Base-by-base conservation (phyloP, 2,888 invertebrate genomes). In the Netelia fuscicornis region DNA sequence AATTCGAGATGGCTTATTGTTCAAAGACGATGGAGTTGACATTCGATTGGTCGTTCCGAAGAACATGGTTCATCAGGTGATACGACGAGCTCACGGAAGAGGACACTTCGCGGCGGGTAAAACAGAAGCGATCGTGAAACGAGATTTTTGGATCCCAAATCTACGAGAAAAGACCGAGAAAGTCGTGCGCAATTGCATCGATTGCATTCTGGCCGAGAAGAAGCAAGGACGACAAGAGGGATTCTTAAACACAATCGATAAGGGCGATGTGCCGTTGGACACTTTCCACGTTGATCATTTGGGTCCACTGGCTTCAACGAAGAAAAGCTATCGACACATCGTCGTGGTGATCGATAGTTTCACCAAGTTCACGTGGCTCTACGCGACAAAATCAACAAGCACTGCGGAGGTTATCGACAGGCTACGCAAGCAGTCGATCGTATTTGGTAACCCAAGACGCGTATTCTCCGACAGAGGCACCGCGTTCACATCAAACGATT, bases 141-240 rank as follows among this genome's bases (percentile, higher is more conserved):
- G 58, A 44, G 81, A 87, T 5, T 86, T 75, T 58, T 87, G 81
- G 83, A 75, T 84, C 56, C 52, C 48, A 10, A 42, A 54, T 56
- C 85, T 87, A 79, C 64, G 75, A 10, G 64, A 67, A 8, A 84
- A 79, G 17, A 65, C 84, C 3, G 52, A 84, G 37, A 76, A 74
- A 42, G 13, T 83, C 0, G 71, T 86, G 11, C 13, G 30, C 8
- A 85, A 70, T 30, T 91, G 90, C 71, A 65, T 90, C 17, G 30
- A 72, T 1, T 90, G 90, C 70, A 89, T 91, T 42, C 78, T 17
- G 17, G 17, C 17, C 17, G 17, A 17, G 17, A 48, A 67, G 8
- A 81, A 83, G 65, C 54, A 54, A 17, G 84, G 84, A 2, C 84
- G 81, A 30, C 44, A 44, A 30, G 83, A 86, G 56, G 84, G 84